Evolutionary conservation across 1,140 invertebrate species (phyloP).

Genomic region (Ooceraea biroi): DNA sequence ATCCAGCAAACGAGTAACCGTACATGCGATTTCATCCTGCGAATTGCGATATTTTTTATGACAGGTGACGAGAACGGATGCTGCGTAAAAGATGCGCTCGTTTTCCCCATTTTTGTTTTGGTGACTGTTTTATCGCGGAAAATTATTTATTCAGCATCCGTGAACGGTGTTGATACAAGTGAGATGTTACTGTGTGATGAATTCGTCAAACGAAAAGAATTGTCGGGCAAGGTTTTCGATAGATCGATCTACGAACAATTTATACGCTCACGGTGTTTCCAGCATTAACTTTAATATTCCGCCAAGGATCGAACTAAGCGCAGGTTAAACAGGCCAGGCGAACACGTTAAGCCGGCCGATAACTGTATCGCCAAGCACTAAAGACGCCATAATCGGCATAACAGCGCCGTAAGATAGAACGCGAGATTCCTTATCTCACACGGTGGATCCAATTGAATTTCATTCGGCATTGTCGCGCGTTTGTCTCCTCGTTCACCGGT

Average conservation of each 20-base stretch:
- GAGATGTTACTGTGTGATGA: no score
- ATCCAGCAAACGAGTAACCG: background rate
- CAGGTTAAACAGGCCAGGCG: slow-evolving; percentile 37
- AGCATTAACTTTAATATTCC: slow-evolving; percentile 32
- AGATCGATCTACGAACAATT: no score
- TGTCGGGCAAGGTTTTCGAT: no score
- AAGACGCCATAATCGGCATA: slow-evolving; percentile 46
- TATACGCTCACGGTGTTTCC: background rate
- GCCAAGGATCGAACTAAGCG: slow-evolving; percentile 40
- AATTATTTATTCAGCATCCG: no score
- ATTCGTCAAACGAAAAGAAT: no score
- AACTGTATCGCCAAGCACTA: slow-evolving; percentile 22
- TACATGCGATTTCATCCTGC: background rate
- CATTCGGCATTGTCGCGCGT: slow-evolving; percentile 16
- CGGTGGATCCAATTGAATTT: slow-evolving; percentile 50
- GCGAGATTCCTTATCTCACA: slow-evolving; percentile 40
- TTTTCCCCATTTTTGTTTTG: no score
- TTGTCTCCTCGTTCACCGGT: slow-evolving; percentile 13
- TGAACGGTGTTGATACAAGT: no score
- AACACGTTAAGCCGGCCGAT: slow-evolving; percentile 38
- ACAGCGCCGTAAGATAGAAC: slow-evolving; percentile 34
- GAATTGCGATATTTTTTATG: slow-evolving; percentile 10
- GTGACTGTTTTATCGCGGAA: no score
- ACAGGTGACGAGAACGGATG: slow-evolving; percentile 16
- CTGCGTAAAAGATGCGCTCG: background rate